A percentile compares a stretch with the other conserved stretches of the same genome.
These are phyloP conservation scores for Opisthocomus hoazin DNA, from an alignment of 2,113 vertebrate genomes.

Conservation along the genomic window DNA sequence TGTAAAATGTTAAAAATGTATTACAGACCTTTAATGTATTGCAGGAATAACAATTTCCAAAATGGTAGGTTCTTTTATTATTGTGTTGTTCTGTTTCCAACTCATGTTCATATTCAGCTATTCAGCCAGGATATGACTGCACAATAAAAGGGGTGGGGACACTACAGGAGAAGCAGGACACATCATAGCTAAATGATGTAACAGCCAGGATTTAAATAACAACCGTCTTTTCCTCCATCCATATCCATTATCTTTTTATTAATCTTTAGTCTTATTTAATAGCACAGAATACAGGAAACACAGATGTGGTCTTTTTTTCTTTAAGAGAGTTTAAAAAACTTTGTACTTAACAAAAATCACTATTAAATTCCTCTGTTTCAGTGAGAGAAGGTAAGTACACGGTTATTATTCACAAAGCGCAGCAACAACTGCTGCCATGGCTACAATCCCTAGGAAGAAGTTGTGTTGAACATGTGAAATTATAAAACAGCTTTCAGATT, in stretches of 20 bases:
- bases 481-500: neutral
- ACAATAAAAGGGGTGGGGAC: neutral
- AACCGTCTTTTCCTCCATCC: neutral
- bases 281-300: neutral
- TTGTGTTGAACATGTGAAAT: neutral
- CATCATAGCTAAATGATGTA: neutral
- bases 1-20: neutral
- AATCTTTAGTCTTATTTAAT: neutral
- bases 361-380: neutral
- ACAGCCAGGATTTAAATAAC: neutral
- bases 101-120: neutral
- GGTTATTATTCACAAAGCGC: neutral
- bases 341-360: neutral
- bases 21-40: neutral
- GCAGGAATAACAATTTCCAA: neutral
- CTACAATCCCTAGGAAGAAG: conserved; percentile 18
- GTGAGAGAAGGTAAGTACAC: neutral
- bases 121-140: neutral
- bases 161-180: neutral
- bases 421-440: conserved; percentile 36
- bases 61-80: neutral
- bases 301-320: fast-evolving
- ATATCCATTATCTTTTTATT: neutral
- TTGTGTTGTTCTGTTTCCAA: neutral
- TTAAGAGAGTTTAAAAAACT: neutral